phyloP scores from a whole-genome alignment of 2,113 vertebrate genomes.

The Sialia sialis region DNA sequence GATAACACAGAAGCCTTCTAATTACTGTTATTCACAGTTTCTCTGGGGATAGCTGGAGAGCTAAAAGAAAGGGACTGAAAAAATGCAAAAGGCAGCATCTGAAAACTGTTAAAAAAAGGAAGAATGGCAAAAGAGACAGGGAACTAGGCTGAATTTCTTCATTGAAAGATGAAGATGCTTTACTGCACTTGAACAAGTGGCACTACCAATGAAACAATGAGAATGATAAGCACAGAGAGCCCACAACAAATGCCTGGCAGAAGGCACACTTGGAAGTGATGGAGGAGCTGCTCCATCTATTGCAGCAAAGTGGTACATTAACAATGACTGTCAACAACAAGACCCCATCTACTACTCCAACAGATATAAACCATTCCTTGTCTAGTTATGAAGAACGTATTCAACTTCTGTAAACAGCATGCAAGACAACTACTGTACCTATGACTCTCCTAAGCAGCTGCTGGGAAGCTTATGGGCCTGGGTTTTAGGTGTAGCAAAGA shows the following conservation, averaged over 20 bases:
- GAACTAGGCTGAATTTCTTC: not conserved
- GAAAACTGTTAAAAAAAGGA: not conserved
- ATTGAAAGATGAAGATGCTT: not conserved
- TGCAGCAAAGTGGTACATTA: not conserved
- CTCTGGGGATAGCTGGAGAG: not conserved
- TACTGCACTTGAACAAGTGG: not conserved
- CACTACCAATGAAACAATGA: not conserved
- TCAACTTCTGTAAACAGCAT: not conserved
- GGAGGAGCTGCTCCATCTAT: not conserved
- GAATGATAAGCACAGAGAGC: not conserved
- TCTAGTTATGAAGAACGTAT: not conserved
- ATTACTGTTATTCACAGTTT: not conserved
- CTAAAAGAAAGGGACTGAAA: not conserved
- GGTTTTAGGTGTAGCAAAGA: not conserved
- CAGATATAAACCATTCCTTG: not conserved
- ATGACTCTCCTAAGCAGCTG: not conserved
- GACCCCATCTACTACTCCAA: not conserved
- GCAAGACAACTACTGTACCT: not conserved
- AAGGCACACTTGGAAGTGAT: not conserved
- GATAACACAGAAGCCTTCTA: not conserved
- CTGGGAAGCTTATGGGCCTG: not conserved
- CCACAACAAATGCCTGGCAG: not conserved
- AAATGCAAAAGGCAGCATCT: not conserved
- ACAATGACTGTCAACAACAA: not conserved
- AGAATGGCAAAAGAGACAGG: not conserved